Base-by-base conservation (phyloP, 2,797 vertebrate genomes). In the Lepus oiostolus region DNA sequence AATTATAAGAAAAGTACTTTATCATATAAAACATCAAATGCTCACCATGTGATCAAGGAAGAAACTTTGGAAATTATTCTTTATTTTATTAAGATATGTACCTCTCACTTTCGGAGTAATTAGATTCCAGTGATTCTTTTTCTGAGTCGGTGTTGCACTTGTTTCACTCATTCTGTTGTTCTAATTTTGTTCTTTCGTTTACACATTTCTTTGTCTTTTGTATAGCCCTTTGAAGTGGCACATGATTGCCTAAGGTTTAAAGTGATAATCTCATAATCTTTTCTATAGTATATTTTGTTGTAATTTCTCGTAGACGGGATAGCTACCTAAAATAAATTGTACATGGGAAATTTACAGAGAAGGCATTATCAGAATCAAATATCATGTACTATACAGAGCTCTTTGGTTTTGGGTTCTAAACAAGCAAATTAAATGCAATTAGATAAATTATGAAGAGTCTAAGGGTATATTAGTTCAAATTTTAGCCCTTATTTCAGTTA, bases 401-500 rank as follows among this genome's bases (percentile, higher is more conserved):
- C 74, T 85, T 10, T 24, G 13, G 13, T 63, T 91, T 75, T n/a
- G 42, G 52, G 5, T 67, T 92, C 35, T 87, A 82, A 54, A 42
- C 26, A 85, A 92, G 9, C 30, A 92, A 82, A 87, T 91, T 62
- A 85, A 93, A 35, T 24, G 26, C 9, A 72, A 32, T 8, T 3
- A 0, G 11, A 91, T 74, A 58, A 38, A 52, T 22, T 75, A 5
- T 88, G 9, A 93, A 62, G 17, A 80, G 28, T 47, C 93, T 77
- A 89, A 24, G 72, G 30, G 5, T 54, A 7, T 32, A 19, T 19
- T 65, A 65, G 26, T 95, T 96, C 95, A 96, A 93, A 81, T 94
- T 83, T 4, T 96, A 93, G 83, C 82, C 75, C 96, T 93, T 94
- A 88, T 42, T 96, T 38, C 2, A 3, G 70, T 28, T 19, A 91